A percentile compares a stretch with the other conserved stretches of the same genome.
phyloP scores from a whole-genome alignment of 2,888 invertebrate genomes.

The Malthinus seriepunctatus region DNA sequence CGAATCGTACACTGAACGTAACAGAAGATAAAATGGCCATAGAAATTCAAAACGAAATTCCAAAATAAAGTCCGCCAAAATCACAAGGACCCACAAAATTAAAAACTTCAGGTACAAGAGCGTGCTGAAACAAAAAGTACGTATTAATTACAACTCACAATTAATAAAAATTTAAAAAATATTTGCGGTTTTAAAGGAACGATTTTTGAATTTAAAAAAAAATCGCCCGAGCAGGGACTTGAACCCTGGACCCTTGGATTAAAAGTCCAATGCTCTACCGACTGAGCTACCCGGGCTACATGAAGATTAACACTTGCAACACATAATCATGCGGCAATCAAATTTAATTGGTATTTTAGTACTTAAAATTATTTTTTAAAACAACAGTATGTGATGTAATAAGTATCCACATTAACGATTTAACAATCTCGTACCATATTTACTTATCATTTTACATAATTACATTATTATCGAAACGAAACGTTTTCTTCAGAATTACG shows the following conservation, averaged over 20 bases:
- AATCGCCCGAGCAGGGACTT: slow-evolving; percentile 70
- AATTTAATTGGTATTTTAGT: too few species aligned
- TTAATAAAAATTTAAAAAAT: background rate
- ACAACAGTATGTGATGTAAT: too few species aligned
- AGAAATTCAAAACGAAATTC: slow-evolving; percentile 99
- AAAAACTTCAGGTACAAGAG: slow-evolving; percentile 94
- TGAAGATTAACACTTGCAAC: background rate
- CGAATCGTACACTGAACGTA: slow-evolving; percentile 94
- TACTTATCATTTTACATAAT: too few species aligned
- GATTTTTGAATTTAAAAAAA: slow-evolving; percentile 34
- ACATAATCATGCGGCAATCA: background rate
- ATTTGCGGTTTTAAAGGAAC: too few species aligned
- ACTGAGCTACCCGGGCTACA: slow-evolving; percentile 71
- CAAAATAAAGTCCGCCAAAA: slow-evolving; percentile 93
- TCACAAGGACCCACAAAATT: slow-evolving; percentile 91
- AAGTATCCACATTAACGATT: too few species aligned
- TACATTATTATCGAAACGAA: too few species aligned
- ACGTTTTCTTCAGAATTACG: too few species aligned
- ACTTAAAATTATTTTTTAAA: too few species aligned
- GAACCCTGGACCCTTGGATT: slow-evolving; percentile 78
- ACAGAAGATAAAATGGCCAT: slow-evolving; percentile 97
- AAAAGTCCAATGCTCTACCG: slow-evolving; percentile 78
- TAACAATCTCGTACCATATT: too few species aligned
- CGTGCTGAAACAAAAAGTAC: slow-evolving; percentile 72
- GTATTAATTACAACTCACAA: background rate